Conservation (phyloP, 2,888 invertebrate genomes). For the Congeria kusceri region DNA sequence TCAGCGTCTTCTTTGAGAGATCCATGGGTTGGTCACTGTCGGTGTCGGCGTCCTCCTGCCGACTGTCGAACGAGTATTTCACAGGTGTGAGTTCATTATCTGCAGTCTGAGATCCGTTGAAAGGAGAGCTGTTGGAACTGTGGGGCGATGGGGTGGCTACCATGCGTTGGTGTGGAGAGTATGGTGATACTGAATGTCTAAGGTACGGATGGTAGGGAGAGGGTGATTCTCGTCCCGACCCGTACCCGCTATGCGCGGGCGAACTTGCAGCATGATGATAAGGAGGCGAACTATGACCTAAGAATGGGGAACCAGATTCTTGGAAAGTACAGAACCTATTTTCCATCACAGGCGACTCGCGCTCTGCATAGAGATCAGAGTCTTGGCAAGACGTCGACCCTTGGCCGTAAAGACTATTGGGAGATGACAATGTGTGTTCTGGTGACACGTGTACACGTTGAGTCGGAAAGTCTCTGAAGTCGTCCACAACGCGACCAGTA, state of each 20-base stretch:
- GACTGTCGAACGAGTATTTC: conserved; percentile 15
- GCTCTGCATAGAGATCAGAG: conserved; percentile 18
- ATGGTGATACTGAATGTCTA: conserved; percentile 21
- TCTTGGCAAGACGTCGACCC: conserved; percentile 34
- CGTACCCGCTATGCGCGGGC: conserved; percentile 21
- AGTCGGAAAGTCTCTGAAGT: conserved; percentile 16
- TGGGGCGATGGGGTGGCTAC: conserved; percentile 39
- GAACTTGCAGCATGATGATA: conserved; percentile 31
- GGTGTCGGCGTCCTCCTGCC: conserved; percentile 34
- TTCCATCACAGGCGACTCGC: conserved; percentile 43
- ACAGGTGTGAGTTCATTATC: conserved; percentile 1
- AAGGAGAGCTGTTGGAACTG: conserved; percentile 25
- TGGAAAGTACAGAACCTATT: conserved; percentile 49
- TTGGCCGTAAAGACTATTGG: conserved; percentile 4
- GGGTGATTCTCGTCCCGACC: conserved; percentile 21
- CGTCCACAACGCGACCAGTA: background rate
- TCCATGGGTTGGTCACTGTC: conserved; percentile 79
- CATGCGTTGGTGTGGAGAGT: conserved; percentile 46
- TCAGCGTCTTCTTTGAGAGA: conserved; percentile 74
- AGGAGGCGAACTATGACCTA: conserved; percentile 46
- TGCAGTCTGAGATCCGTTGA: background rate
- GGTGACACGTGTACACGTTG: conserved; percentile 13
- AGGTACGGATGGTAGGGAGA: conserved; percentile 13
- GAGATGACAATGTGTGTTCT: conserved; percentile 9
- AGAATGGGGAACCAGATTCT: conserved; percentile 56